A percentile compares a stretch with the other conserved stretches of the same genome.
Evolutionary conservation across 2,113 vertebrate species (phyloP).

Genomic region (Peromyscus polionotus): DNA sequence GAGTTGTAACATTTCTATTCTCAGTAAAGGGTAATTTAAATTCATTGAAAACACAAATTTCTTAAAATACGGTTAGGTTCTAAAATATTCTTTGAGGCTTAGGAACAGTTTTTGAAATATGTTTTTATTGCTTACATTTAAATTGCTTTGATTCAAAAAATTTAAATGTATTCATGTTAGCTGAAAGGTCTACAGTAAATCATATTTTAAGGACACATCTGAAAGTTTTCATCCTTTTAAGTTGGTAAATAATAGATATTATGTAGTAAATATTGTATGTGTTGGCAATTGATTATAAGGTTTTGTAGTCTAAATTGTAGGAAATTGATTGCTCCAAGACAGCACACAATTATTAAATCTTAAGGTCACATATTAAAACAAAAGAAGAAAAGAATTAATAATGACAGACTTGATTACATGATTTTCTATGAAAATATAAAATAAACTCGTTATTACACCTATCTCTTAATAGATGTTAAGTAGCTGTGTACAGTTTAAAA

Average conservation of each 20-base stretch:
- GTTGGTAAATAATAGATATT: not conserved
- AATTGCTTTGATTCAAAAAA: conserved; percentile 53
- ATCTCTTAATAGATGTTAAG: not conserved
- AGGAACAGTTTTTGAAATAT: conserved; percentile 36
- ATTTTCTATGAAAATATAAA: not conserved
- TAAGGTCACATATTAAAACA: not conserved
- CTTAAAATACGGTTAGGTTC: conserved; percentile 38
- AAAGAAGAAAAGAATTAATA: not conserved
- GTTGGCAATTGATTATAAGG: not conserved
- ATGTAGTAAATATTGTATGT: not conserved
- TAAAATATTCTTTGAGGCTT: conserved; percentile 56
- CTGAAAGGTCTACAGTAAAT: conserved; percentile 12
- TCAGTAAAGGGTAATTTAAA: conserved; percentile 43
- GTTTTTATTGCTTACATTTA: conserved; percentile 59
- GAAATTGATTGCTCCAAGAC: not conserved
- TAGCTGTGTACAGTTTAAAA: not conserved
- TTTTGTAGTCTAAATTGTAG: conserved; percentile 6
- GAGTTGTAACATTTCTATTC: conserved; percentile 37
- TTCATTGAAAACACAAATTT: conserved; percentile 45
- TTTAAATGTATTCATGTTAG: conserved; percentile 26
- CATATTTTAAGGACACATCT: not conserved
- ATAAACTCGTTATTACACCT: not conserved
- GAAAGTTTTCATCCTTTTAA: conserved; percentile 1
- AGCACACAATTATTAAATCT: not conserved
- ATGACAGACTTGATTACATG: not conserved